Evolutionary conservation across 2,888 invertebrate species (phyloP).

Genomic region (Coleophora deauratella): DNA sequence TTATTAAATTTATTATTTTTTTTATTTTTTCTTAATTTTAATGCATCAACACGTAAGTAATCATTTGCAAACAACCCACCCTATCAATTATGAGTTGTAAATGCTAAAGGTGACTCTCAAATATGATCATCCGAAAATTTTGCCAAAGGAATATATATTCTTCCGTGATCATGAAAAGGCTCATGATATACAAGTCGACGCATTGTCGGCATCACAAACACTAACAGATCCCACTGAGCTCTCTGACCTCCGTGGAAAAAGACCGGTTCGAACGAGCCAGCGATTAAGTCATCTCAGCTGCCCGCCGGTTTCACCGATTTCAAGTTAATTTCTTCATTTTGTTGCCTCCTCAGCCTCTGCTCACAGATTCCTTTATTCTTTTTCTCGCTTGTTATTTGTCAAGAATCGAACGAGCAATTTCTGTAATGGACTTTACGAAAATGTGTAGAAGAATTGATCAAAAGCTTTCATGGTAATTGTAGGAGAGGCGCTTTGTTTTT

Average conservation of each 20-base stretch:
- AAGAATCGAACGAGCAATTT: constrained; percentile 54
- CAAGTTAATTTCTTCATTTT: constrained; percentile 66
- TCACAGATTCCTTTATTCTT: constrained; percentile 27
- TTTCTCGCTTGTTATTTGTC: constrained; percentile 23
- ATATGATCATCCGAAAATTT: no score
- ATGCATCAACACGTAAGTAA: no score
- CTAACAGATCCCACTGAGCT: constrained; percentile 13
- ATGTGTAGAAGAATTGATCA: constrained; percentile 25
- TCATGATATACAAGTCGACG: constrained; percentile 11
- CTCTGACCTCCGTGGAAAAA: constrained; percentile 35
- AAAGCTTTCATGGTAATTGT: constrained; percentile 33
- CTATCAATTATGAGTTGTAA: no score
- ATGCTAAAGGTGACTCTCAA: no score
- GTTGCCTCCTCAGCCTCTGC: constrained; percentile 24
- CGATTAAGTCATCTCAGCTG: constrained; percentile 54
- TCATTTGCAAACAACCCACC: no score
- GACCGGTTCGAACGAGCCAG: constrained; percentile 44
- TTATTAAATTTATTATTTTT: no score
- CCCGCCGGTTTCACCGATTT: constrained; percentile 56
- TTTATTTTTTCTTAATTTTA: no score
- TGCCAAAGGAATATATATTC: no score
- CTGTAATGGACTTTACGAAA: constrained; percentile 46
- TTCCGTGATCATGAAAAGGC: no score
- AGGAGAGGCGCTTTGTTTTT: constrained; percentile 10
- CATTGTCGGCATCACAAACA: constrained; percentile 36